A percentile compares a stretch with the other conserved stretches of the same genome.
Conservation (phyloP, 2,888 invertebrate genomes). For the Latrodectus hesperus region DNA sequence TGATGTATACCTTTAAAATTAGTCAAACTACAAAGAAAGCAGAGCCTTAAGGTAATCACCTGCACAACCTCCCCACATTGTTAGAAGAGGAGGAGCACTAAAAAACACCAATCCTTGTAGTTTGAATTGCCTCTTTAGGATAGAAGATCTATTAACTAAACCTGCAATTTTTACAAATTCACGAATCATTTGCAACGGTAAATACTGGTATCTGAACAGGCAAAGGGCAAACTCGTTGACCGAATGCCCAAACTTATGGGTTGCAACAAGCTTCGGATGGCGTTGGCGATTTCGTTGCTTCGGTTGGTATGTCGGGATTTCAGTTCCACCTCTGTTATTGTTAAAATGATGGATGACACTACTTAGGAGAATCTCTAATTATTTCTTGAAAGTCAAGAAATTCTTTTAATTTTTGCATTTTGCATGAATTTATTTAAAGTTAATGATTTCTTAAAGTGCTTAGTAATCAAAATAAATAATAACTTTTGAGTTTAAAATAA, state of each 20-base stretch:
- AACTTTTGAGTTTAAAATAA: no score
- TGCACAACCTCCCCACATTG: slow-evolving; percentile 15
- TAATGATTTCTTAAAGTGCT: background rate
- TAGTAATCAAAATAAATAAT: no score
- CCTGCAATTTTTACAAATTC: slow-evolving; percentile 66
- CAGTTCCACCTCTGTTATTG: no score
- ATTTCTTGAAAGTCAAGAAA: no score
- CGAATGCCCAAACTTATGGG: slow-evolving; percentile 18
- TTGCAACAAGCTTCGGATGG: slow-evolving; percentile 6
- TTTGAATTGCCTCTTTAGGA: slow-evolving; percentile 27
- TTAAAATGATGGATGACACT: no score
- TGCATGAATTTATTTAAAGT: background rate
- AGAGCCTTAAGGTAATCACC: slow-evolving; percentile 55
- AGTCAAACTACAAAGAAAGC: slow-evolving; percentile 4
- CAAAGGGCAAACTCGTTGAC: slow-evolving; percentile 65
- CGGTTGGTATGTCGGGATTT: background rate
- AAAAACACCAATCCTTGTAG: background rate
- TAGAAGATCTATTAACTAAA: slow-evolving; percentile 65
- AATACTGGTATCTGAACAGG: slow-evolving; percentile 38
- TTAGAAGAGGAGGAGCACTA: slow-evolving; percentile 10
- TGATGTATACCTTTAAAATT: slow-evolving; percentile 42
- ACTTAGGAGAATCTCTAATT: no score
- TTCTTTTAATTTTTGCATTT: background rate
- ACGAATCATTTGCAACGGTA: slow-evolving; percentile 52
- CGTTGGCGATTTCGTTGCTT: background rate